Conservation (phyloP, 37 sponge, comb jelly and placozoan species). For the Amphimedon queenslandica region DNA sequence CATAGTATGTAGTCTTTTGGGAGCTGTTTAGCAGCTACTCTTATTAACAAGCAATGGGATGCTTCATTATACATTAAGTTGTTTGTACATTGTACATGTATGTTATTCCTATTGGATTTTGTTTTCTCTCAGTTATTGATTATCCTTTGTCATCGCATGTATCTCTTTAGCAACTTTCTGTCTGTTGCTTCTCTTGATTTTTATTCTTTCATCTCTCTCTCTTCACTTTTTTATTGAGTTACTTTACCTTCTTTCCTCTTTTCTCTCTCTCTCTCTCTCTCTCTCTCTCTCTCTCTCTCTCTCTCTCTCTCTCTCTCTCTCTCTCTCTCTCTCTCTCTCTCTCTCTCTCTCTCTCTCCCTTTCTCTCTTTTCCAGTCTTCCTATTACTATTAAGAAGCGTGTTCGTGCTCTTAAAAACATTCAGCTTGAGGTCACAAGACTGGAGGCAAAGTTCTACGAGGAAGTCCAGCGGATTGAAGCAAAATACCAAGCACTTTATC, state of each 20-base stretch:
- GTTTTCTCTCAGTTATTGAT: too few species aligned
- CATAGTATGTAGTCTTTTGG: too few species aligned
- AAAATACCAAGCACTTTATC: slow-evolving; percentile 49
- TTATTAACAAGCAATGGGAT: too few species aligned
- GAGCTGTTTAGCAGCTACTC: too few species aligned
- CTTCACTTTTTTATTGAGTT: slow-evolving; percentile 16
- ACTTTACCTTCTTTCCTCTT: slow-evolving; percentile 19
- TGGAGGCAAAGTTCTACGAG: slow-evolving; percentile 85
- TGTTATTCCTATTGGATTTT: too few species aligned
- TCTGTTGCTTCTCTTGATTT: slow-evolving; percentile 8
- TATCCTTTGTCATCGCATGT: too few species aligned
- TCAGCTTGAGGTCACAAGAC: slow-evolving; percentile 67
- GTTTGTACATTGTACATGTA: not conserved
- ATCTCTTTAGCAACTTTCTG: too few species aligned
- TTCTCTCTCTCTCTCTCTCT: slow-evolving; percentile 24
- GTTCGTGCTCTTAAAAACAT: slow-evolving; percentile 73
- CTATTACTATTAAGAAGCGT: slow-evolving; percentile 41
- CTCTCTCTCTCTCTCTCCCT: not conserved
- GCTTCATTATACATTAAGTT: not conserved
- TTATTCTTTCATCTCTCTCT: slow-evolving; percentile 25
- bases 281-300: slow-evolving; percentile 20
- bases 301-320: not conserved
- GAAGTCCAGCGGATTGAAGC: slow-evolving; percentile 78
- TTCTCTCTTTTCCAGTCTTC: slow-evolving; percentile 26
- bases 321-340: slow-evolving; percentile 17